A percentile compares a stretch with the other conserved stretches of the same genome.
phyloP scores from a whole-genome alignment of 2,888 invertebrate genomes.

The Amblyjoppa fuscipennis region DNA sequence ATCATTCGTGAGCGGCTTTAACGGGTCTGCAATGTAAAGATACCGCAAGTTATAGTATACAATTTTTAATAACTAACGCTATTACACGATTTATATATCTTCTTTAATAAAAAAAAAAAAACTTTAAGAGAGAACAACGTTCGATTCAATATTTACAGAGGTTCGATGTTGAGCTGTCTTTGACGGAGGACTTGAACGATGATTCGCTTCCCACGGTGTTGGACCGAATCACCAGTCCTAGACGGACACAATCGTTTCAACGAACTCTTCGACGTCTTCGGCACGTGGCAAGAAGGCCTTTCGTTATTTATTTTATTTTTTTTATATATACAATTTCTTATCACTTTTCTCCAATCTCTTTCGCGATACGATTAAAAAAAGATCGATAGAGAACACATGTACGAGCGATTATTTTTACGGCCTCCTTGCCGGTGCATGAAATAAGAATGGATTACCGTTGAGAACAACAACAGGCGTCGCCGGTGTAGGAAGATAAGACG shows the following conservation, averaged over 20 bases:
- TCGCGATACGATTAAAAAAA: background rate
- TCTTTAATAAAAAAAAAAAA: background rate
- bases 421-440: conserved; percentile 65
- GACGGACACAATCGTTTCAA: conserved; percentile 51
- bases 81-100: conserved; percentile 5
- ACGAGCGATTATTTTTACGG: conserved; percentile 22
- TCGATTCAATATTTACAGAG: conserved; percentile 68
- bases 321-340: background rate
- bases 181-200: conserved; percentile 63
- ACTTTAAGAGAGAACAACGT: conserved; percentile 7
- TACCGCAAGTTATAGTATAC: conserved; percentile 17
- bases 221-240: conserved; percentile 68
- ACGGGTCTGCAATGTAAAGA: conserved; percentile 66
- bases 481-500: conserved; percentile 77
- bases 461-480: conserved; percentile 77
- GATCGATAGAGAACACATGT: background rate
- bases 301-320: background rate
- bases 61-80: background rate
- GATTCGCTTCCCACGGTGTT: conserved; percentile 68
- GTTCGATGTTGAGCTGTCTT: conserved; percentile 66
- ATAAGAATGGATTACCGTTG: conserved; percentile 76
- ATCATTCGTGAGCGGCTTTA: conserved; percentile 67
- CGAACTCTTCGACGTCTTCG: conserved; percentile 22
- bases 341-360: background rate
- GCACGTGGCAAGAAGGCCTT: conserved; percentile 45